phyloP scores from a whole-genome alignment of 2,888 invertebrate genomes.

The Scrobipalpa costella region DNA sequence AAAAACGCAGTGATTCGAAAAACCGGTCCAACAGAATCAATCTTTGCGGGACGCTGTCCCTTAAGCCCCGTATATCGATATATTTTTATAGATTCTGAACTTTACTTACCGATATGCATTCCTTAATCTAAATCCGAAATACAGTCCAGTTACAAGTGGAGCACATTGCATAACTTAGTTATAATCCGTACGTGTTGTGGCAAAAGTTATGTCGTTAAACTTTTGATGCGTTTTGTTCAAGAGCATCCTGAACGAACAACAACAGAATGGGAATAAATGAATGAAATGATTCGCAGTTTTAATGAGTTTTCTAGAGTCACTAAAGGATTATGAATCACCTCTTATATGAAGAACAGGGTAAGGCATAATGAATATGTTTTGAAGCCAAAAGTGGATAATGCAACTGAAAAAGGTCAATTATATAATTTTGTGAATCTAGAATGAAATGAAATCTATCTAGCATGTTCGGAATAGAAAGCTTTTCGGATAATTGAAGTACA shows the following conservation, averaged over 20 bases:
- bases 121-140: background rate
- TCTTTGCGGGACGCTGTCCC: too few species aligned
- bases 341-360: background rate
- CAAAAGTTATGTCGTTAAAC: conserved; percentile 9
- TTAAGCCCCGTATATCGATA: too few species aligned
- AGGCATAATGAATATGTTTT: background rate
- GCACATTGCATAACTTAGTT: conserved; percentile 11
- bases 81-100: too few species aligned
- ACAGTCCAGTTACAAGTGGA: background rate
- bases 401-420: too few species aligned
- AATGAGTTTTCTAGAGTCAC: background rate
- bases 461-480: too few species aligned
- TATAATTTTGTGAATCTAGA: too few species aligned
- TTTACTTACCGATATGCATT: too few species aligned
- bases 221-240: conserved; percentile 5
- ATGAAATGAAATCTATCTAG: too few species aligned
- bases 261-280: background rate
- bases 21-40: too few species aligned
- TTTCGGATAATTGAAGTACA: too few species aligned
- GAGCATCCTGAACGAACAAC: background rate
- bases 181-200: background rate
- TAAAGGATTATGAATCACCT: background rate
- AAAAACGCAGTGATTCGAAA: too few species aligned
- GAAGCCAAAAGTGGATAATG: too few species aligned
- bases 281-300: background rate